phyloP scores from a whole-genome alignment of 2,888 invertebrate genomes.

The Limenitis arthemis region DNA sequence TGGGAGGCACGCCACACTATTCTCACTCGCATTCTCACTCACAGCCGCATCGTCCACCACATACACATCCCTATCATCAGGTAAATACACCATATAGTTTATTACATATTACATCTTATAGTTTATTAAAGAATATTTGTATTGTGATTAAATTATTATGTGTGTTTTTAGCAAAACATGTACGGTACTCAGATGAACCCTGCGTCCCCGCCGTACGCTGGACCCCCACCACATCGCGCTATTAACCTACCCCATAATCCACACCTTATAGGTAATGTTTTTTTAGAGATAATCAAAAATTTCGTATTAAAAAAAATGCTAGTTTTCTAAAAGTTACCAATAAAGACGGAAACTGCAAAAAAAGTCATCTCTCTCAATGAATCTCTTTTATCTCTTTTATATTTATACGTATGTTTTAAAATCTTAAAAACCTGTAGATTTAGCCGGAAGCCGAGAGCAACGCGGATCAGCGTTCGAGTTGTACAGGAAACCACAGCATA shows the following conservation, averaged over 20 bases:
- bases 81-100: constrained; percentile 19
- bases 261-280: constrained; percentile 56
- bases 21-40: constrained; percentile 62
- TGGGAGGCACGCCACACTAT: constrained; percentile 38
- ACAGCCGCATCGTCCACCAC: constrained; percentile 37
- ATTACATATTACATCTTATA: background rate
- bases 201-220: constrained; percentile 64
- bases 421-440: constrained; percentile 45
- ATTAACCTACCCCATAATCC: constrained; percentile 65
- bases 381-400: too few relatives aligned
- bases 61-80: constrained; percentile 33
- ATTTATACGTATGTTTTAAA: background rate
- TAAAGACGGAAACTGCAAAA: too few relatives aligned
- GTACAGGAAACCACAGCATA: constrained; percentile 90
- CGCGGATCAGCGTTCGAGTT: constrained; percentile 95
- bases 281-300: too few relatives aligned
- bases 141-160: background rate
- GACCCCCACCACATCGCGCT: constrained; percentile 62
- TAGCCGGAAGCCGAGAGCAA: constrained; percentile 91
- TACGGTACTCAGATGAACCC: constrained; percentile 46
- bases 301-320: too few relatives aligned
- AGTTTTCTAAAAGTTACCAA: too few relatives aligned
- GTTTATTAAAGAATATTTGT: background rate
- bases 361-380: too few relatives aligned
- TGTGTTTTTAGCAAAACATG: constrained; percentile 46